Conservation (phyloP, 2,113 vertebrate species). For the Sylvietta virens region DNA sequence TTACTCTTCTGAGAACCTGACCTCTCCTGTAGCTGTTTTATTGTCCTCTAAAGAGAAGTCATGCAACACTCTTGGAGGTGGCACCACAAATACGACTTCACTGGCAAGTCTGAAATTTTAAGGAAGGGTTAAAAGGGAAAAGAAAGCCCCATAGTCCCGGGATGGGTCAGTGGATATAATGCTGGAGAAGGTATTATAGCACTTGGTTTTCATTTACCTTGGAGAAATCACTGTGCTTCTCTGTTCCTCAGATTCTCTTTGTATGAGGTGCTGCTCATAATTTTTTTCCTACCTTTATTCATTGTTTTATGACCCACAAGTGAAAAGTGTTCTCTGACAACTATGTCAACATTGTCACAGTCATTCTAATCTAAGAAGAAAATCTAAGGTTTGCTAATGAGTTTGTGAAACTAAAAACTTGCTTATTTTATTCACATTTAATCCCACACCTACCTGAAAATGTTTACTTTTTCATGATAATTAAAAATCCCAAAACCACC, state of each 20-base stretch:
- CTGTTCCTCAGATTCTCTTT: not conserved
- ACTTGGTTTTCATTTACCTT: not conserved
- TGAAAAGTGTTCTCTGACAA: not conserved
- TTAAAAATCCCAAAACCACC: not conserved
- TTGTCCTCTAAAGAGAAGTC: not conserved
- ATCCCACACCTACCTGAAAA: not conserved
- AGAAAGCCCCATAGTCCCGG: not conserved
- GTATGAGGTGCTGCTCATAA: not conserved
- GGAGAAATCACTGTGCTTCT: not conserved
- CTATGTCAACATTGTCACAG: not conserved
- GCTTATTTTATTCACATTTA: not conserved
- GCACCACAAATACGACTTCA: fast-evolving
- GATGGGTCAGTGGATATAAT: not conserved
- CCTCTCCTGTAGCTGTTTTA: not conserved
- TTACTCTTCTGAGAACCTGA: not conserved
- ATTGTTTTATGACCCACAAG: not conserved
- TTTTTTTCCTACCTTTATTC: not conserved
- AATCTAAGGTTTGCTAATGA: not conserved
- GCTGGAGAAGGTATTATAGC: not conserved
- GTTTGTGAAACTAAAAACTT: not conserved
- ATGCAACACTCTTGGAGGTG: not conserved
- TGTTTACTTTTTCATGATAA: not conserved
- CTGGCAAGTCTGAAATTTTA: not conserved
- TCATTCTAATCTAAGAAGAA: not conserved
- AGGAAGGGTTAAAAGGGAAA: not conserved